These are phyloP conservation scores for Eptesicus fuscus DNA, from an alignment of 2,113 vertebrate genomes.

Conservation along the genomic window DNA sequence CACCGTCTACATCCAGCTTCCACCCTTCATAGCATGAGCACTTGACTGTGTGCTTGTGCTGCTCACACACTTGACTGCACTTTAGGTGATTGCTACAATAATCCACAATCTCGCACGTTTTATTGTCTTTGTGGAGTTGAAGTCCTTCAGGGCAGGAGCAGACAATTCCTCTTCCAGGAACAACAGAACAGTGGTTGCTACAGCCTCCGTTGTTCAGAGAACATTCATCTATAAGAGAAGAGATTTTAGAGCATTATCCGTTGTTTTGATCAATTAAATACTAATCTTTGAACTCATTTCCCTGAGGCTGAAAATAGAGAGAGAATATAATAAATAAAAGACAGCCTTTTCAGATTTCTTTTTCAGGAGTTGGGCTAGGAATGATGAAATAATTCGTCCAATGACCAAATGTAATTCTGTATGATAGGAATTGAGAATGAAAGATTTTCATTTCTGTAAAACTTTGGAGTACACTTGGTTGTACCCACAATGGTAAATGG, in stretches of 20 bases:
- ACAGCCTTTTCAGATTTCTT: not conserved
- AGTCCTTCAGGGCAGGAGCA: slow-evolving; percentile 94
- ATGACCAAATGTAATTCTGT: not conserved
- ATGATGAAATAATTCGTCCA: not conserved
- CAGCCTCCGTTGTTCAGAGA: slow-evolving; percentile 95
- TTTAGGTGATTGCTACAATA: slow-evolving; percentile 93
- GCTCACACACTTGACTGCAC: slow-evolving; percentile 97
- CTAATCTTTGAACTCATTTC: not conserved
- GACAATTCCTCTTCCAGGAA: slow-evolving; percentile 92
- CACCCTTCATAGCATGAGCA: slow-evolving; percentile 97
- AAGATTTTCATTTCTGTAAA: not conserved
- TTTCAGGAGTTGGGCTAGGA: not conserved
- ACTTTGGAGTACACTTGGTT: not conserved
- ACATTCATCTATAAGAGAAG: slow-evolving; percentile 87
- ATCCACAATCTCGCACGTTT: slow-evolving; percentile 93
- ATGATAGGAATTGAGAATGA: not conserved
- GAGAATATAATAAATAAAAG: not conserved
- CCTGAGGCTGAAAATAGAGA: not conserved
- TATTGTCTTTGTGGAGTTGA: slow-evolving; percentile 90
- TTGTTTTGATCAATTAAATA: not conserved
- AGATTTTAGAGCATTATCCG: not conserved
- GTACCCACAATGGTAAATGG: not conserved
- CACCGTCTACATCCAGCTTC: slow-evolving; percentile 90
- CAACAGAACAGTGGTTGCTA: slow-evolving; percentile 94
- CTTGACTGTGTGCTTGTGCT: slow-evolving; percentile 94